These are phyloP conservation scores for Thalassarche chlororhynchos DNA, from an alignment of 2,113 vertebrate species.

Conservation along the genomic window DNA sequence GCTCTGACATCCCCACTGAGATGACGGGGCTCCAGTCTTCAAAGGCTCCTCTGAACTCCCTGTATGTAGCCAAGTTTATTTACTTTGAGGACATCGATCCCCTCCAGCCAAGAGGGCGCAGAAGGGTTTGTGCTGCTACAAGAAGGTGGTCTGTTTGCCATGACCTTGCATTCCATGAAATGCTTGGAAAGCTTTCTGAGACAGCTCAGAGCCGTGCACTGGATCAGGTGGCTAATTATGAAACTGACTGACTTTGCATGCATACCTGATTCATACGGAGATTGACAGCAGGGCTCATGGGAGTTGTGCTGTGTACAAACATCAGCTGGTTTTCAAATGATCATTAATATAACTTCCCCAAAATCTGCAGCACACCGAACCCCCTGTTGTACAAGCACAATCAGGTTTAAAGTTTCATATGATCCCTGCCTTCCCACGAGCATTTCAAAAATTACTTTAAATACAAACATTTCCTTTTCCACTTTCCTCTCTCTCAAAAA, in stretches of 20 bases:
- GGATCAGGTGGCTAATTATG: constrained; percentile 20
- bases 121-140: background rate
- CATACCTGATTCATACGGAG: background rate
- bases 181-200: constrained; percentile 9
- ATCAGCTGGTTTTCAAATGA: background rate
- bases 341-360: background rate
- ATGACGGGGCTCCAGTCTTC: background rate
- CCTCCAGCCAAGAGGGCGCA: background rate
- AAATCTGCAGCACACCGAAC: background rate
- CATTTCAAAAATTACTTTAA: background rate
- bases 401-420: background rate
- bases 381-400: background rate
- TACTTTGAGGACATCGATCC: background rate
- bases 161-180: background rate
- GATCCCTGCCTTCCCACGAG: background rate
- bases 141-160: background rate
- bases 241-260: background rate
- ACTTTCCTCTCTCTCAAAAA: background rate
- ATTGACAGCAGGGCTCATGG: background rate
- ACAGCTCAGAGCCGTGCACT: background rate
- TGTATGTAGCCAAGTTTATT: background rate
- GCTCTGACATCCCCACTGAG: background rate
- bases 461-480: background rate
- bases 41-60: background rate
- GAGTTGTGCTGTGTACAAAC: background rate